phyloP scores from a whole-genome alignment of 2,888 invertebrate genomes.

The Eupithecia inturbata region DNA sequence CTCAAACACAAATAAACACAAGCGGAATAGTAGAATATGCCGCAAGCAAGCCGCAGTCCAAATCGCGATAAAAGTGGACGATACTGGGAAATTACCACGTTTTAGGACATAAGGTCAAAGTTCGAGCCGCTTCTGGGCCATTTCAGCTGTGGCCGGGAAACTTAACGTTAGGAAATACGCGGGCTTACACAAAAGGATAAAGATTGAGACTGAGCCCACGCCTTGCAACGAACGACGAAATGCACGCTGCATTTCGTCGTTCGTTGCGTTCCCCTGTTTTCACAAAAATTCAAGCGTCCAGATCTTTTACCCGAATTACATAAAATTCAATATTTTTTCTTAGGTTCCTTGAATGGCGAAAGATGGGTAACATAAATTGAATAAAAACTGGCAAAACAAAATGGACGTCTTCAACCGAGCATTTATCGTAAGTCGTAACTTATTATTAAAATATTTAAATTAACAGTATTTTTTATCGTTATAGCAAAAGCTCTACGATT shows the following conservation, averaged over 20 bases:
- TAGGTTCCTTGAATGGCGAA: too few relatives aligned
- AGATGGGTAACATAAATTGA: too few relatives aligned
- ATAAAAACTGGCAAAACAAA: neutral
- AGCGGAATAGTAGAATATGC: neutral
- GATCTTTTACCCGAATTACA: too few relatives aligned
- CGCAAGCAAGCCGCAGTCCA: conserved; percentile 21
- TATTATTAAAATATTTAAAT: too few relatives aligned
- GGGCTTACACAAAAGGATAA: neutral
- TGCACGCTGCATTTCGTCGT: too few relatives aligned
- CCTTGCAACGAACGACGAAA: too few relatives aligned
- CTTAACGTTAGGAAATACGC: neutral
- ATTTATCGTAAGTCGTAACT: too few relatives aligned
- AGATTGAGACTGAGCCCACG: neutral
- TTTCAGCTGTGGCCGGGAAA: conserved; percentile 20
- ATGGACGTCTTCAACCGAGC: neutral
- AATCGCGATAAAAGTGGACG: conserved; percentile 30
- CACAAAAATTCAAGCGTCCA: too few relatives aligned
- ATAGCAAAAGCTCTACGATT: neutral
- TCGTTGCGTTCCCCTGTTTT: too few relatives aligned
- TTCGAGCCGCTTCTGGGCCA: conserved; percentile 35
- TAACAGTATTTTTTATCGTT: neutral
- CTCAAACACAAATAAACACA: neutral
- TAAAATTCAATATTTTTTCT: too few relatives aligned
- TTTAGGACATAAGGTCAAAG: conserved; percentile 40
- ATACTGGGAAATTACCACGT: conserved; percentile 30